These are phyloP conservation scores for Crocallis elinguaria DNA, from an alignment of 2,888 invertebrate species.

Conservation along the genomic window DNA sequence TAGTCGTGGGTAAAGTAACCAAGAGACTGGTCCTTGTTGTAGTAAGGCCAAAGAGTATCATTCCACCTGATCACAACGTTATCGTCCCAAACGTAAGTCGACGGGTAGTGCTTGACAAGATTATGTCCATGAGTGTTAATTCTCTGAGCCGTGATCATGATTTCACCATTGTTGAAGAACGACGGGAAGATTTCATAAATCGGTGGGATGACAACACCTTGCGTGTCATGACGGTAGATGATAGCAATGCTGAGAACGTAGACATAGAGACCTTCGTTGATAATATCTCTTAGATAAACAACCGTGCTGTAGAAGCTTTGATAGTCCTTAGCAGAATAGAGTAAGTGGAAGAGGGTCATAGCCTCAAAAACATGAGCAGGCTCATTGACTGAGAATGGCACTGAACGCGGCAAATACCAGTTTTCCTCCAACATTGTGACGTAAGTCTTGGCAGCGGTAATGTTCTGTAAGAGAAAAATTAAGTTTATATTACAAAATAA, in stretches of 20 bases:
- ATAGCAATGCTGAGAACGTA: conserved; percentile 87
- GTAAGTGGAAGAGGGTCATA: conserved; percentile 86
- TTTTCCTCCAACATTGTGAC: conserved; percentile 78
- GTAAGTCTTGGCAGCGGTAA: conserved; percentile 79
- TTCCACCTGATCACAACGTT: conserved; percentile 86
- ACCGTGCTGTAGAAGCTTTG: conserved; percentile 88
- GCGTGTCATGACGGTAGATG: conserved; percentile 86
- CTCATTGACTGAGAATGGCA: conserved; percentile 85
- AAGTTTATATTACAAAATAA: neutral
- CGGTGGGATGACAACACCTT: conserved; percentile 87
- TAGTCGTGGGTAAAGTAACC: conserved; percentile 90
- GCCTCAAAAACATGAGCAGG: conserved; percentile 86
- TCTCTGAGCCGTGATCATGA: conserved; percentile 87
- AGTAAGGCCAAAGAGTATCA: conserved; percentile 84
- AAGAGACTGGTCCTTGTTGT: conserved; percentile 84
- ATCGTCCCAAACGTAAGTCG: conserved; percentile 68
- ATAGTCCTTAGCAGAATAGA: conserved; percentile 89
- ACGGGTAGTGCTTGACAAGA: conserved; percentile 58
- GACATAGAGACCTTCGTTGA: conserved; percentile 89
- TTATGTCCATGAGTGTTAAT: conserved; percentile 75
- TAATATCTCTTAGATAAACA: conserved; percentile 86
- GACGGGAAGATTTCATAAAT: conserved; percentile 90
- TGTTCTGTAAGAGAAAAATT: conserved; percentile 22
- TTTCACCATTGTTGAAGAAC: conserved; percentile 88
- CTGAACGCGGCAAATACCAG: conserved; percentile 83